phyloP scores from a whole-genome alignment of 2,113 vertebrate species.

The Lonchura striata region DNA sequence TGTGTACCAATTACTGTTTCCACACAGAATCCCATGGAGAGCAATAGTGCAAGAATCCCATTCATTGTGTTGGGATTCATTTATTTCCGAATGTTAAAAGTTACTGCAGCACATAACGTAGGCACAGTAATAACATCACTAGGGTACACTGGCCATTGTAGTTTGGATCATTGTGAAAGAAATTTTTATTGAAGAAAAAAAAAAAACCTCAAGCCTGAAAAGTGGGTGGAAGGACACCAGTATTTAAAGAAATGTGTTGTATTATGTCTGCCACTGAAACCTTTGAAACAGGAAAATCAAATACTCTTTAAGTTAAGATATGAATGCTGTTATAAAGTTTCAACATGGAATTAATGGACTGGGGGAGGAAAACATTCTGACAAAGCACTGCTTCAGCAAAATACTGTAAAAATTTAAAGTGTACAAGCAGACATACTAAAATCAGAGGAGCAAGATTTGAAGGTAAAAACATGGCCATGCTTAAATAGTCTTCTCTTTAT shows the following conservation, averaged over 20 bases:
- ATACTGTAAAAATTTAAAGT: not conserved
- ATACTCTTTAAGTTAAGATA: not conserved
- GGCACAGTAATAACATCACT: not conserved
- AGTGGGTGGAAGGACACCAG: not conserved
- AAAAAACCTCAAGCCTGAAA: not conserved
- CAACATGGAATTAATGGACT: not conserved
- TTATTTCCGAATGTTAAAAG: slow-evolving; percentile 35
- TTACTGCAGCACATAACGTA: not conserved
- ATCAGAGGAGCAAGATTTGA: not conserved
- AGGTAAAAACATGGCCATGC: not conserved
- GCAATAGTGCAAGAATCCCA: slow-evolving; percentile 24
- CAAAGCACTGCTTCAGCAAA: not conserved
- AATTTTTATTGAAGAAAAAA: not conserved
- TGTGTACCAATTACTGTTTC: slow-evolving; percentile 48
- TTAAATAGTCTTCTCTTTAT: not conserved
- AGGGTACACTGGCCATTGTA: not conserved
- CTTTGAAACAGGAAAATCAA: not conserved
- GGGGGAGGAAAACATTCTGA: not conserved
- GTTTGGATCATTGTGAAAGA: not conserved
- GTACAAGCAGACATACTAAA: not conserved
- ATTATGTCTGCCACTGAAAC: not conserved
- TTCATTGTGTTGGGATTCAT: slow-evolving; percentile 38
- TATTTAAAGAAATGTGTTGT: not conserved
- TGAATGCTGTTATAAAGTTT: not conserved
- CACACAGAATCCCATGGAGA: slow-evolving; percentile 25